Base-by-base conservation (phyloP, 2,113 vertebrate genomes). In the Aix galericulata region DNA sequence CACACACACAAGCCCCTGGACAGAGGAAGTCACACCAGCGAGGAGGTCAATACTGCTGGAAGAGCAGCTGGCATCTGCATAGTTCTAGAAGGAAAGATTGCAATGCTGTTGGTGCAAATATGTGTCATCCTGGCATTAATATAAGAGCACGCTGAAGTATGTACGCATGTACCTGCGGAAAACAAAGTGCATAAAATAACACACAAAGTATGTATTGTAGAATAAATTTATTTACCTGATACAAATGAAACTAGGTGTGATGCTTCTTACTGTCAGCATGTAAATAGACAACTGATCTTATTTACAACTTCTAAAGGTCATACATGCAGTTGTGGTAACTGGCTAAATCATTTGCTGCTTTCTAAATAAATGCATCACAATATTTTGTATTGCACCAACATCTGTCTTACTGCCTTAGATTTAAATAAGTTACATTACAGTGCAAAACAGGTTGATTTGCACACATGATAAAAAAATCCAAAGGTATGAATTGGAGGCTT, bases 161-260 rank as follows among this genome's bases (percentile, higher is more conserved):
- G 72, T 26, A 9, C 17, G 4, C 56, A n/a, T 3, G 36, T 92
- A 90, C 93, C 86, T 93, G 91, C 63, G 11, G 88, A 68, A 68
- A 94, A 94, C 68, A 96, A 97, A 97, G 95, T 95, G 93, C 91
- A 94, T 90, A 14, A 77, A 94, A 81, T 82, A 98, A 94, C 97
- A 98, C 97, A 38, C 94, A 20, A n/a, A 72, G 66, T 23, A 81
- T 12, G 86, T 98, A 95, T 97, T 93, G 93, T 98, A 98, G 98
- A 98, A 98, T 98, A 98, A 93, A 98, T 99, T 99, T 99, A 99
- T 99, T 99, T 98, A 98, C 98, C 98, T 97, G 98, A 98, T 99
- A 99, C 98, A 98, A 95, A 98, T 97, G 97, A 98, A 97, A 93
- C 94, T 90, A 98, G 98, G 97, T 98, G 98, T 98, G 97, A 98